A percentile compares a stretch with the other conserved stretches of the same genome.
Evolutionary conservation across 37 sponge, comb jelly and placozoan genomes (phyloP).

Genomic region (Mnemiopsis leidyi): DNA sequence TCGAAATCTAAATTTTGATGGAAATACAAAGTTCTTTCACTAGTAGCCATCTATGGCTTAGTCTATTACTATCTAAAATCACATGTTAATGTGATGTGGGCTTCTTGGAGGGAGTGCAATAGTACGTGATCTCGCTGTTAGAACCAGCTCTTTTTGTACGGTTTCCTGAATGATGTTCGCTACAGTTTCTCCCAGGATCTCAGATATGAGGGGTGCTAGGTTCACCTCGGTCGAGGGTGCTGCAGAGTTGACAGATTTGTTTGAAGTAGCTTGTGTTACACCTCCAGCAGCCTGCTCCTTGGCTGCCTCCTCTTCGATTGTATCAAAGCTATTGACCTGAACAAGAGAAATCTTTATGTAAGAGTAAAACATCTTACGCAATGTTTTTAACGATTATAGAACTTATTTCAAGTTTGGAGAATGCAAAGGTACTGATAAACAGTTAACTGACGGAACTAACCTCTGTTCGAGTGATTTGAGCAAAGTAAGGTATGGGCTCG

Average conservation of each 20-base stretch:
- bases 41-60: too few relatives aligned
- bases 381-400: too few relatives aligned
- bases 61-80: neutral
- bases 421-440: too few relatives aligned
- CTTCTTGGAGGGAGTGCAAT: conserved; percentile 28
- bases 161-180: conserved; percentile 62
- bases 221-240: neutral
- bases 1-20: neutral
- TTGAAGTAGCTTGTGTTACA: neutral
- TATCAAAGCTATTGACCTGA: neutral
- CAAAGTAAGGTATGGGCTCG: conserved; percentile 86
- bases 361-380: too few relatives aligned
- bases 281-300: neutral
- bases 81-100: neutral
- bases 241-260: neutral
- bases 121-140: conserved; percentile 43
- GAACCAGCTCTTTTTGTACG: conserved; percentile 50
- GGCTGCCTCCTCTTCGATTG: neutral
- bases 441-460: neutral
- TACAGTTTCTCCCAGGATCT: conserved; percentile 38
- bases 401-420: too few relatives aligned
- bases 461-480: conserved; percentile 70
- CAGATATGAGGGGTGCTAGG: neutral
- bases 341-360: neutral
- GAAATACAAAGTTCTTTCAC: neutral